Base-by-base conservation (phyloP, 2,113 vertebrate genomes). In the Spea bombifrons region DNA sequence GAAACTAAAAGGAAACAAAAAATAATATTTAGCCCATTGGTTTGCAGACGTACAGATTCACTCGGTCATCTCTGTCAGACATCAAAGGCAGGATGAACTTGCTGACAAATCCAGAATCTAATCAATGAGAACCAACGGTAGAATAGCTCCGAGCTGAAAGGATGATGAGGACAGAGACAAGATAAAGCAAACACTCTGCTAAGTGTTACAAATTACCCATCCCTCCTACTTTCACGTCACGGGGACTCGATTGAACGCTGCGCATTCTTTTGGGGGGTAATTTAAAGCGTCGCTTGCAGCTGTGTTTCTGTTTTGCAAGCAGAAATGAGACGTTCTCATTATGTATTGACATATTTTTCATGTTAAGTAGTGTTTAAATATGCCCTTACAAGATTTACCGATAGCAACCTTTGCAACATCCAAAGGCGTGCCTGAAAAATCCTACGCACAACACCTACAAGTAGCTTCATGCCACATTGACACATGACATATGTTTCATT, bases 351-450 rank as follows among this genome's bases (percentile, higher is more conserved):
- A 91, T 93, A 92, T 90, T 92, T 90, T 89, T 91, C 90, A 92
- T 94, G 92, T 90, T 94, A 92, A 91, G 89, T 88, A 93, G 86
- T 91, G 89, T 93, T 93, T 92, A 92, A 93, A 91, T 90, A 90
- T 91, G 89, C 87, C 87, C 89, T 77, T 92, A 90, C 92, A 93
- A 91, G 91, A 84, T 83, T 84, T 89, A 82, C 84, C 92, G 93
- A 92, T 95, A 93, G 84, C 88, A 89, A 66, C 45, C 46, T 69
- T 70, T 70, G 70, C 75, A 69, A 55, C 67, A 15, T 64, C 61
- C 15, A 16, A 64, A 70, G 17, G 48, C 70, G 66, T 30, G 75
- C 82, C 84, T 90, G 75, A 85, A 30, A 82, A 90, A 87, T 87
- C 87, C 87, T 88, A 86, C 91, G 88, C 88, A 88, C 88, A 86